Evolutionary conservation across 2,888 invertebrate genomes (phyloP), one percentile per base, ranked within the genome.

Genomic region (Andrena praecox): DNA sequence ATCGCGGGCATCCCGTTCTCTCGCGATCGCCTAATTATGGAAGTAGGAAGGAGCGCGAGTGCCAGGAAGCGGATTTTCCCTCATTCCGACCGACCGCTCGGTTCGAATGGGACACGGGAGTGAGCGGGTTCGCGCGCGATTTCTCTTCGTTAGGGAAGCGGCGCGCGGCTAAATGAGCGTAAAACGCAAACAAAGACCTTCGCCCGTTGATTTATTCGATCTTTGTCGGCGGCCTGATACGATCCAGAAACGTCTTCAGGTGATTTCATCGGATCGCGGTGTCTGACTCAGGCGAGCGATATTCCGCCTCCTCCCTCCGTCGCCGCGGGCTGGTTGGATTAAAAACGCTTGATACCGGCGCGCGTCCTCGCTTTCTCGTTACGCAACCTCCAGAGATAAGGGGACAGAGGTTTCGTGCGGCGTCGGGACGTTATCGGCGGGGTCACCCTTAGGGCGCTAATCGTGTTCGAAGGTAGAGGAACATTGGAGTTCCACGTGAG

Each of bases 181-280:
- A n/a, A 52, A 70, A 64, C 67, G 29, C 35, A 10, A 60, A 31
- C 54, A 62, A 73, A 76, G 80, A 83, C 83, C 83, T 83, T 83
- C 82, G 70, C 1, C 60, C 73, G 71, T 70, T 77, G 77, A 83
- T 83, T 77, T 82, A 67, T 83, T 77, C 60, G 79, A 80, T 80
- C 79, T 60, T 80, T 79, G 63, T 70, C 81, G 69, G 48, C 12
- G 31, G 62, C 24, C 66, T 50, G 81, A 80, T 81, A 81, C 81
- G 69, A 80, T 80, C 74, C 81, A 70, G 81, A 69, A 70, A 74
- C 81, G 66, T 80, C 81, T 80, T 67, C 81, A 16, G 73, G 81
- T 73, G 81, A 81, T 73, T 70, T 54, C 74, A 80, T 81, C 80
- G 80, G 73, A 80, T 80, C 80, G 73, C 20, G 8, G 64, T 12